phyloP scores from a whole-genome alignment of 1,140 invertebrate genomes.

The Aphelinus atriplicis region DNA sequence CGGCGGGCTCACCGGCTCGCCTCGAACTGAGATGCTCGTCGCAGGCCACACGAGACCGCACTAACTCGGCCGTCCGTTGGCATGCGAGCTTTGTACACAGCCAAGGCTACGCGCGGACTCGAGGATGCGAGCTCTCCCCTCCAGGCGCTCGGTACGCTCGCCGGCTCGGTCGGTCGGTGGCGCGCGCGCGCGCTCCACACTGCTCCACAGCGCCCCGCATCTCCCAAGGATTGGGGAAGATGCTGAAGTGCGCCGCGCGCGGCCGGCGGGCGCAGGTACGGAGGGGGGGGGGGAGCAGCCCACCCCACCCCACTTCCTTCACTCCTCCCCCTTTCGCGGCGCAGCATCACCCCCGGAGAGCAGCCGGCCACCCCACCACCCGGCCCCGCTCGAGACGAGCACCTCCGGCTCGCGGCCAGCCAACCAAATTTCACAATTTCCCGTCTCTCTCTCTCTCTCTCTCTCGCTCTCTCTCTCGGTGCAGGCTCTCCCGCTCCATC shows the following conservation, averaged over 20 bases:
- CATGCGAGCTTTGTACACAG: conserved; percentile 49
- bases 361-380: background rate
- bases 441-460: conserved; percentile 26
- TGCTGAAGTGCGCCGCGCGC: too few relatives aligned
- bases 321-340: conserved; percentile 10
- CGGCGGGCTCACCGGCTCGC: conserved; percentile 20
- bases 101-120: conserved; percentile 21
- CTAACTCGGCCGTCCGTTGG: conserved; percentile 49
- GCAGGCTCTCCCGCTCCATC: conserved; percentile 28
- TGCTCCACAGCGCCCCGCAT: conserved; percentile 21
- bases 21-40: conserved; percentile 44
- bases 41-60: conserved; percentile 53
- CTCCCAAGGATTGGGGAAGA: background rate
- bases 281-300: too few relatives aligned
- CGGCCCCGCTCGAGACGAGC: conserved; percentile 29
- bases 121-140: conserved; percentile 23
- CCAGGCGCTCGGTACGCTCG: background rate
- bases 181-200: background rate
- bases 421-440: conserved; percentile 63
- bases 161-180: conserved; percentile 19
- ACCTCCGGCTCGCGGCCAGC: conserved; percentile 47
- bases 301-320: conserved; percentile 24
- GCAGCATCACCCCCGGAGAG: background rate
- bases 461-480: background rate
- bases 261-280: too few relatives aligned